Conservation (phyloP, 1,140 invertebrate species). For the Tetragonula clypearis region DNA sequence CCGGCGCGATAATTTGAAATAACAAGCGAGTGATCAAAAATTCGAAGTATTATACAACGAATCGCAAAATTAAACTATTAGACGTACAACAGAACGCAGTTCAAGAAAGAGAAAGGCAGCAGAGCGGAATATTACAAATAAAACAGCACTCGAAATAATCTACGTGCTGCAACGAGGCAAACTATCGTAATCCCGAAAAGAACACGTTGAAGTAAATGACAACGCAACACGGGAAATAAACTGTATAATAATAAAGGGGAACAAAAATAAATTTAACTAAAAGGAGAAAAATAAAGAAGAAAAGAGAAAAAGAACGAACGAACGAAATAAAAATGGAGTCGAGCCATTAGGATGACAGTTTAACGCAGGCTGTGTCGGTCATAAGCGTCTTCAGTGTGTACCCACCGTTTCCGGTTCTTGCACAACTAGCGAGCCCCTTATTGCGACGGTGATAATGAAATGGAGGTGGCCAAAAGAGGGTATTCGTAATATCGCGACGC, state of each 20-base stretch:
- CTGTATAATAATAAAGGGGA: no score
- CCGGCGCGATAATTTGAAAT: not conserved
- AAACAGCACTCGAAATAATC: no score
- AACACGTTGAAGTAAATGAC: no score
- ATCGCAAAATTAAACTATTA: not conserved
- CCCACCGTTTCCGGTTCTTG: slow-evolving; percentile 1
- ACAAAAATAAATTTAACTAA: no score
- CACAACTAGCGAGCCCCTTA: slow-evolving; percentile 6
- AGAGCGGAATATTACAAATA: not conserved
- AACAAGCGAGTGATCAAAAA: not conserved
- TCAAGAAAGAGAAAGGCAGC: no score
- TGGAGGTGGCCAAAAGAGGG: slow-evolving; percentile 26
- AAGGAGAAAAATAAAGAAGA: not conserved
- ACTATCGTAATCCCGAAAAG: not conserved
- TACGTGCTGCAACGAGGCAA: no score
- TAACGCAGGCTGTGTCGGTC: not conserved
- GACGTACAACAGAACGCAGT: not conserved
- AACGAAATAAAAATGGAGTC: not conserved
- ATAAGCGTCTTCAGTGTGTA: slow-evolving; percentile 10
- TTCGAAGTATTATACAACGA: not conserved
- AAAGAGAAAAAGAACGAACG: no score
- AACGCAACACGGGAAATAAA: no score
- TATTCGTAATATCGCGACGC: slow-evolving; percentile 38
- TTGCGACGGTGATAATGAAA: slow-evolving; percentile 44
- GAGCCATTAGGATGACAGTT: not conserved